Conservation (phyloP, 2,888 invertebrate species). For the Brachylomia viminalis region DNA sequence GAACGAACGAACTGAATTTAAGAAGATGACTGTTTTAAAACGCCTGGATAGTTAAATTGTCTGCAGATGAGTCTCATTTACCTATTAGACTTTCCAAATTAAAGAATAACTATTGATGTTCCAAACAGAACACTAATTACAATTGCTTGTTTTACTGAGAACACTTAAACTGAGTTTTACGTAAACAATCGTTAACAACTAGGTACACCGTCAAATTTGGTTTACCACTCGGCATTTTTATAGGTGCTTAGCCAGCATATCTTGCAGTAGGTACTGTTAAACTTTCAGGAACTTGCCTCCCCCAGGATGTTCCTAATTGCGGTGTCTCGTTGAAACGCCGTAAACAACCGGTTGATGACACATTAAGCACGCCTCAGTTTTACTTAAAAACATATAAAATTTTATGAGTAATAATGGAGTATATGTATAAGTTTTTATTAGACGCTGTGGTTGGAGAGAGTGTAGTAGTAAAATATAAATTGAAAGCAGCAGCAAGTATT, state of each 20-base stretch:
- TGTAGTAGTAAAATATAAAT: slow-evolving; percentile 34
- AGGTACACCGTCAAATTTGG: slow-evolving; percentile 42
- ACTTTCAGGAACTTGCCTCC: slow-evolving; percentile 59
- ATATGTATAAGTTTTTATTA: slow-evolving; percentile 70
- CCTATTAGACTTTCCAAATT: slow-evolving; percentile 9
- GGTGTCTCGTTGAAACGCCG: slow-evolving; percentile 77
- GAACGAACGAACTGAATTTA: slow-evolving; percentile 44
- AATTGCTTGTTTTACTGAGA: slow-evolving; percentile 37
- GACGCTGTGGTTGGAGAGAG: slow-evolving; percentile 25
- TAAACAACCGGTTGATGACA: slow-evolving; percentile 75
- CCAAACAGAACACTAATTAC: slow-evolving; percentile 36
- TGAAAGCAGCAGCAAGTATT: slow-evolving; percentile 6
- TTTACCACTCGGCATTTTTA: slow-evolving; percentile 51
- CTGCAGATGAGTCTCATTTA: slow-evolving; percentile 38
- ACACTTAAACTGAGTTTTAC: slow-evolving; percentile 35
- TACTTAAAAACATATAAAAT: slow-evolving; percentile 71
- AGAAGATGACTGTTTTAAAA: slow-evolving; percentile 52
- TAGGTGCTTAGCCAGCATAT: slow-evolving; percentile 53
- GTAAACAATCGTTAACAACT: slow-evolving; percentile 47
- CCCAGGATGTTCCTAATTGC: slow-evolving; percentile 79
- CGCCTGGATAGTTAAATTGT: slow-evolving; percentile 43
- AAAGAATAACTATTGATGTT: slow-evolving; percentile 47
- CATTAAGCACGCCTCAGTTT: slow-evolving; percentile 74
- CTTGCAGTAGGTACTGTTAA: slow-evolving; percentile 46
- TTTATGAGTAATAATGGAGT: slow-evolving; percentile 70